These are phyloP conservation scores for Drosophila helvetica DNA, from an alignment of 2,888 invertebrate species.

Conservation along the genomic window DNA sequence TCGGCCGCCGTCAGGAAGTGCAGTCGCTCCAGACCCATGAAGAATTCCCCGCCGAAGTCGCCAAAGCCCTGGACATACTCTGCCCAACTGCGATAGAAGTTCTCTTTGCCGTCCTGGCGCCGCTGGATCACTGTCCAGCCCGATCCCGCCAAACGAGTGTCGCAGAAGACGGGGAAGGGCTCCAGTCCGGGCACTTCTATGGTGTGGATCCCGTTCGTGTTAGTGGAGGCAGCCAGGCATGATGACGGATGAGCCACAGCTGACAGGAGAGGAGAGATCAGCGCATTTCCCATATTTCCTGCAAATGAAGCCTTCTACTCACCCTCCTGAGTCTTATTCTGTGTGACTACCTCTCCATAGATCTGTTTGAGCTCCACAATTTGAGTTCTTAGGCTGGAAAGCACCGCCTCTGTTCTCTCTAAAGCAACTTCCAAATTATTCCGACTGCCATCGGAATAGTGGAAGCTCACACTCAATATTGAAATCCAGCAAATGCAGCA, in stretches of 20 bases:
- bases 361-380: conserved; percentile 33
- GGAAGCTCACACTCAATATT: neutral
- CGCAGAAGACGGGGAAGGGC: conserved; percentile 57
- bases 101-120: conserved; percentile 87
- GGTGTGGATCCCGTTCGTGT: conserved; percentile 53
- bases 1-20: conserved; percentile 83
- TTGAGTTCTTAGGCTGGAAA: conserved; percentile 45
- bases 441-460: neutral
- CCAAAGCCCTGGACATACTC: conserved; percentile 89
- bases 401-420: conserved; percentile 39
- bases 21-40: conserved; percentile 88
- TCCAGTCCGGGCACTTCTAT: conserved; percentile 81
- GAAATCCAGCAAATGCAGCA: neutral
- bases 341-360: neutral
- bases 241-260: conserved; percentile 51
- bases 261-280: too few relatives aligned
- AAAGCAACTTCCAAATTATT: conserved; percentile 13
- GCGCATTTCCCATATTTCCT: neutral
- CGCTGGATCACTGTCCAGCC: conserved; percentile 89
- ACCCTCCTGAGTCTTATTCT: conserved; percentile 5
- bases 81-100: conserved; percentile 87
- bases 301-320: neutral
- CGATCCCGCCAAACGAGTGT: conserved; percentile 81
- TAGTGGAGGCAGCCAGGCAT: conserved; percentile 65
- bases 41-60: conserved; percentile 88